Conservation (phyloP, 2,797 vertebrate genomes). For the Apogon talboti region DNA sequence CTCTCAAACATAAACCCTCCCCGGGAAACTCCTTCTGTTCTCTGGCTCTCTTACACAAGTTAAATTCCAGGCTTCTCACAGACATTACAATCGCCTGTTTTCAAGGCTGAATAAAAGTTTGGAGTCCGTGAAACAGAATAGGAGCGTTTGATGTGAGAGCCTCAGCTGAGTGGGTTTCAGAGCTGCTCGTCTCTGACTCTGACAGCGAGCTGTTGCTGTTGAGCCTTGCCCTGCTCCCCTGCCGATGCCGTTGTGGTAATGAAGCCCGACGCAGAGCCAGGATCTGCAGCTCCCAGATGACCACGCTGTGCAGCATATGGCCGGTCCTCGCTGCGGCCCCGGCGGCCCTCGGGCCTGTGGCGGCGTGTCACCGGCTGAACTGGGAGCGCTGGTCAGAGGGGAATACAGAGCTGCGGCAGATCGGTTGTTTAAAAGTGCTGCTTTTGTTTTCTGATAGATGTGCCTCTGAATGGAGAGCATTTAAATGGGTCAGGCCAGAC, state of each 20-base stretch:
- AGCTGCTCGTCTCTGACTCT: conserved; percentile 9
- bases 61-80: conserved; percentile 14
- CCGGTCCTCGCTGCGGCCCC: conserved; percentile 1
- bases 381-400: not conserved
- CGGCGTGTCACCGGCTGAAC: conserved; percentile 7
- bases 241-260: conserved; percentile 5
- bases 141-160: conserved; percentile 39
- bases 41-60: conserved; percentile 16
- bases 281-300: conserved; percentile 28
- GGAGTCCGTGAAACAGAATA: conserved; percentile 40
- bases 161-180: conserved; percentile 25
- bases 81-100: conserved; percentile 30
- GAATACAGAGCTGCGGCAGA: conserved; percentile 14
- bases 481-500: conserved; percentile 43
- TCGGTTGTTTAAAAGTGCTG: not conserved
- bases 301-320: conserved; percentile 23
- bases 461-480: conserved; percentile 8
- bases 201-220: conserved; percentile 11
- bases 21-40: conserved; percentile 35
- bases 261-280: conserved; percentile 27
- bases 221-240: conserved; percentile 14
- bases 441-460: conserved; percentile 19
- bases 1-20: conserved; percentile 44
- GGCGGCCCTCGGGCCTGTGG: conserved; percentile 13
- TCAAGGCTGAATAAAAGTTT: conserved; percentile 25